phyloP scores from a whole-genome alignment of 1,140 invertebrate species.

The Pachyrhynchus sulphureomaculatus region DNA sequence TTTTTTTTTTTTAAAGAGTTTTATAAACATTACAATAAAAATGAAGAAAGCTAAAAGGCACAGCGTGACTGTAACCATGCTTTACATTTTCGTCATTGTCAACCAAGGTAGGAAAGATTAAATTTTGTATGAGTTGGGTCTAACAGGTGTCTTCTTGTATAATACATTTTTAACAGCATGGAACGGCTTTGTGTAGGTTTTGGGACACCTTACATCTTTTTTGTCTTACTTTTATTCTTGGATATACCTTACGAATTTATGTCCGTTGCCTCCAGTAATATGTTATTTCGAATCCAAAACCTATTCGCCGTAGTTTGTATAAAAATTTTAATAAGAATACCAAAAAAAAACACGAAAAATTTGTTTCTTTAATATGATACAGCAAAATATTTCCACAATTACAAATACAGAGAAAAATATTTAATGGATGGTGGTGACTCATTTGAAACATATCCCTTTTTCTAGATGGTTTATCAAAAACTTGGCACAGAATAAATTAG shows the following conservation, averaged over 20 bases:
- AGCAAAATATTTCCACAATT: too few species aligned
- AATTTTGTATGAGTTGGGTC: background rate
- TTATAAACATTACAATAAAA: background rate
- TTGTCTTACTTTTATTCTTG: background rate
- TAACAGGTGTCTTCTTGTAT: conserved; percentile 24
- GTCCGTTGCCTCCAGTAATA: background rate
- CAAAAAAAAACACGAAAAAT: too few species aligned
- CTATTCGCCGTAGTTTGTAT: background rate
- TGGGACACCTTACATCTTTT: background rate
- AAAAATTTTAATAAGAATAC: too few species aligned
- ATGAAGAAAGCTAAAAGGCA: conserved; percentile 11
- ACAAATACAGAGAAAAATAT: too few species aligned
- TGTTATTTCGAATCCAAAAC: background rate
- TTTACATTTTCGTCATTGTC: conserved; percentile 22
- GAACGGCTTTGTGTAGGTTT: conserved; percentile 18
- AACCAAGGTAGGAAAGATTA: conserved; percentile 16
- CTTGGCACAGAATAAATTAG: too few species aligned
- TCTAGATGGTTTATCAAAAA: too few species aligned
- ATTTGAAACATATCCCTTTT: too few species aligned
- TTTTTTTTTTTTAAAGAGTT: background rate
- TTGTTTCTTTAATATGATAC: too few species aligned
- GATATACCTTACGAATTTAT: conserved; percentile 1
- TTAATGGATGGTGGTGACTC: too few species aligned
- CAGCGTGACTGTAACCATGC: conserved; percentile 25
- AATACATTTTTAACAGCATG: conserved; percentile 20